A percentile compares a stretch with the other conserved stretches of the same genome.
Evolutionary conservation across 2,888 invertebrate genomes (phyloP).

Genomic region (Rapana venosa): DNA sequence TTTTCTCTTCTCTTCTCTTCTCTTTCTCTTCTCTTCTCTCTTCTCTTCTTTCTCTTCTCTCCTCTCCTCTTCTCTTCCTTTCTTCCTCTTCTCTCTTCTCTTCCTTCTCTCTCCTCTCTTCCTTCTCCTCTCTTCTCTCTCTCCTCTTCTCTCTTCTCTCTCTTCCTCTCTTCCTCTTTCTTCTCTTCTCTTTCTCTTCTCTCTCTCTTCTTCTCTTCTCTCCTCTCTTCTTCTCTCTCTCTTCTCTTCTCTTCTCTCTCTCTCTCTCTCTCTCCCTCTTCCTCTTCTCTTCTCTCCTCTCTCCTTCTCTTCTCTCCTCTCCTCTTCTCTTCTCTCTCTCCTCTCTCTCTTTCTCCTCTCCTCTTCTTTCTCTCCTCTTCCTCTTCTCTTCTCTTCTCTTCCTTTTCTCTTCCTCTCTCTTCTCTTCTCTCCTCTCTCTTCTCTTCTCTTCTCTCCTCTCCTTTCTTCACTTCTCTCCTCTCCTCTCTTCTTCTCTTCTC

Average conservation of each 20-base stretch:
- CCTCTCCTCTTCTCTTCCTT: neutral
- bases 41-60: neutral
- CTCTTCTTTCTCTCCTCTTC: neutral
- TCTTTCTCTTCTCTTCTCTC: neutral
- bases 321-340: neutral
- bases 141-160: neutral
- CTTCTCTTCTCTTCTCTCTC: neutral
- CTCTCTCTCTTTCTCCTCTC: neutral
- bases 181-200: neutral
- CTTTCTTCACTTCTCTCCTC: neutral
- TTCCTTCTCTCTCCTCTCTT: no score
- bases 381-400: neutral
- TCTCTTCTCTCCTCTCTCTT: neutral
- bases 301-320: neutral
- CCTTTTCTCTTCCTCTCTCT: neutral
- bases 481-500: neutral
- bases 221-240: neutral
- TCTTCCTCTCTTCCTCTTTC: neutral
- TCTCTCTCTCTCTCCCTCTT: conserved; percentile 12
- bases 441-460: neutral
- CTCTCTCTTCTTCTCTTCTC: neutral
- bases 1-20: neutral
- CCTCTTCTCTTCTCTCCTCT: neutral
- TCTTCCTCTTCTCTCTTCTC: neutral
- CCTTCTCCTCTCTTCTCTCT: no score